Evolutionary conservation across 2,888 invertebrate species (phyloP).

Genomic region (Andrena trimmerana): DNA sequence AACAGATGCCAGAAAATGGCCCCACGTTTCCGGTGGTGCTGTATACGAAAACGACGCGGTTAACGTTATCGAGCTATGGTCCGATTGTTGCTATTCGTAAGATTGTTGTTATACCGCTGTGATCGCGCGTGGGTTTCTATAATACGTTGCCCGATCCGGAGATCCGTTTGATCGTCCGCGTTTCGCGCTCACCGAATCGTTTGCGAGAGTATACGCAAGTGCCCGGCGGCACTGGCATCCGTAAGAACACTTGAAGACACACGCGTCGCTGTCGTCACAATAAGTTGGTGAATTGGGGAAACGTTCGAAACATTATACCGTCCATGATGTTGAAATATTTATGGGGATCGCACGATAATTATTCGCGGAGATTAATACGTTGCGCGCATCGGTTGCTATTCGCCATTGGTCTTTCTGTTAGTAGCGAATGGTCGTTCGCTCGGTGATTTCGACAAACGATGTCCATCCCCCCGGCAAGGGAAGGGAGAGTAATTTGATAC

Average conservation of each 20-base stretch:
- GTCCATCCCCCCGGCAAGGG: not conserved
- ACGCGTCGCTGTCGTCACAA: constrained; percentile 43
- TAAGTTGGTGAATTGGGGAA: constrained; percentile 61
- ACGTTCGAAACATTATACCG: constrained; percentile 72
- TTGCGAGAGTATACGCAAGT: constrained; percentile 34
- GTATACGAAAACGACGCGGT: constrained; percentile 65
- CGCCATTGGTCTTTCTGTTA: constrained; percentile 4
- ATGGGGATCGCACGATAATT: constrained; percentile 45
- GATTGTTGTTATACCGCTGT: constrained; percentile 84
- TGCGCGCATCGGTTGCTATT: constrained; percentile 24
- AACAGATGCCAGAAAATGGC: not conserved
- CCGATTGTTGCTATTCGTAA: constrained; percentile 84
- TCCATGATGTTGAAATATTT: constrained; percentile 70
- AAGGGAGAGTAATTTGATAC: constrained; percentile 10
- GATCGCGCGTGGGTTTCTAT: constrained; percentile 78
- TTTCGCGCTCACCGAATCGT: constrained; percentile 58
- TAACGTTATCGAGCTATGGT: constrained; percentile 80
- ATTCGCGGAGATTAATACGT: constrained; percentile 17
- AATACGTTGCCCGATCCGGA: constrained; percentile 71
- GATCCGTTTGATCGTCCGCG: constrained; percentile 57
- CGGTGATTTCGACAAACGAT: constrained; percentile 7
- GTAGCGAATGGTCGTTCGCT: not conserved
- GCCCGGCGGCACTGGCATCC: constrained; percentile 36
- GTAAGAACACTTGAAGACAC: constrained; percentile 70
- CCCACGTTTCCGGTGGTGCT: not conserved